A percentile compares a stretch with the other conserved stretches of the same genome.
phyloP scores from a whole-genome alignment of 2,797 vertebrate genomes.

The Eospalax fontanierii region DNA sequence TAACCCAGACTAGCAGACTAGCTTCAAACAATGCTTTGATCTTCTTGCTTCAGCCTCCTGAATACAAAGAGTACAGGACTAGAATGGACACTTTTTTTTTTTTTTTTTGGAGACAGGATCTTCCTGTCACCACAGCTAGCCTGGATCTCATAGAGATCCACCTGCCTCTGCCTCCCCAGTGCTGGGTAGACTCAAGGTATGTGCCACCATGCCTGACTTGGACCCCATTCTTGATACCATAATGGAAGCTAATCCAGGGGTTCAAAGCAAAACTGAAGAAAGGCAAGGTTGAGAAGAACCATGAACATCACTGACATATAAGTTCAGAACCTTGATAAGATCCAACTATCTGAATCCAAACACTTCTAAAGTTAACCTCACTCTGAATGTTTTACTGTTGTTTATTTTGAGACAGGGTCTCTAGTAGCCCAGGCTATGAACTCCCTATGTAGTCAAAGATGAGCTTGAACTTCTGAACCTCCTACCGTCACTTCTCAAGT shows the following conservation, averaged over 20 bases:
- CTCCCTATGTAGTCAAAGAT: neutral
- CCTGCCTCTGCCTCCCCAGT: too few relatives aligned
- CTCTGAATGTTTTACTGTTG: neutral
- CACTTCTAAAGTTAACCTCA: neutral
- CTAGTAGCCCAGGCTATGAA: neutral
- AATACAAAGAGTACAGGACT: neutral
- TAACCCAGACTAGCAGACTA: neutral
- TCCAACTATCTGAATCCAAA: neutral
- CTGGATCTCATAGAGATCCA: too few relatives aligned
- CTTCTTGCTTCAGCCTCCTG: neutral
- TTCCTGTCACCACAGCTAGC: too few relatives aligned
- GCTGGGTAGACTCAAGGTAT: too few relatives aligned
- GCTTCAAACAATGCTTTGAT: neutral
- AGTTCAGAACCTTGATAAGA: neutral
- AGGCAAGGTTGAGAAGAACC: neutral
- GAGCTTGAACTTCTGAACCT: neutral
- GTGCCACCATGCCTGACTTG: too few relatives aligned
- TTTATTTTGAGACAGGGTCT: neutral
- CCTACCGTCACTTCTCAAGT: neutral
- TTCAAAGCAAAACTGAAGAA: conserved; percentile 9
- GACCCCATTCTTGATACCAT: too few relatives aligned
- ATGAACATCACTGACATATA: neutral
- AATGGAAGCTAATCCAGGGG: neutral
- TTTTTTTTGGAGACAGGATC: too few relatives aligned
- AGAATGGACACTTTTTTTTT: neutral